Evolutionary conservation across 2,888 invertebrate genomes (phyloP), one percentile per base, ranked within the genome.

Genomic region (Microchrysa polita): DNA sequence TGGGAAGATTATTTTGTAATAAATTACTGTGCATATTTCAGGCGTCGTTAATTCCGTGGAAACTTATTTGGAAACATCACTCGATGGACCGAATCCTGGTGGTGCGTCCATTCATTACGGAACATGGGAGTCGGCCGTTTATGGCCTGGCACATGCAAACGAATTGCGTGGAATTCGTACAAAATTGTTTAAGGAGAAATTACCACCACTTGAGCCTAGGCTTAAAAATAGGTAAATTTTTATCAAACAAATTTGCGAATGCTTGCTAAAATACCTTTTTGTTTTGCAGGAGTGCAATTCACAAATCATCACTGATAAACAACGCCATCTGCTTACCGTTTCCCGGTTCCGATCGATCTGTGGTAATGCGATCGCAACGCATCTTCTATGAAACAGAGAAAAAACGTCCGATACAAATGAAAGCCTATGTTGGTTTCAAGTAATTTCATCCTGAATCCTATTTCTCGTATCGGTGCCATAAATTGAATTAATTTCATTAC

Each of bases 71-170:
- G 85, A 84, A 75, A 67, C 67, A 0, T 84, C 83, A 78, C 80
- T 81, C 74, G 80, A 84, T 60, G 83, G 80, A 1, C 79, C 78
- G 1, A 74, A 77, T 0, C 52, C 71, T 14, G 76, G 78, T 1
- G 89, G 88, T 5, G 86, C 92, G 0, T 77, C 81, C 4, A 79
- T 93, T 53, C 92, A 98, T 85, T 92, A 89, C 81, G 96, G 93
- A 14, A 98, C 98, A 0, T 97, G 95, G 92, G 92, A 94, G 81
- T 96, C 97, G 0, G 89, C 93, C 0, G 88, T 98, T 4, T 87
- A 95, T 82, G 92, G 94, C 0, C 79, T 97, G 69, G 89, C 91
- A 0, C 85, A 92, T 82, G 80, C 83, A 1, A 78, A 86, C 71
- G 92, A 95, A 79, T 82, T 96, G 73, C 84, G 86, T 4, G 84